Conservation (phyloP, 2,113 vertebrate species). For the Microtus oregoni region DNA sequence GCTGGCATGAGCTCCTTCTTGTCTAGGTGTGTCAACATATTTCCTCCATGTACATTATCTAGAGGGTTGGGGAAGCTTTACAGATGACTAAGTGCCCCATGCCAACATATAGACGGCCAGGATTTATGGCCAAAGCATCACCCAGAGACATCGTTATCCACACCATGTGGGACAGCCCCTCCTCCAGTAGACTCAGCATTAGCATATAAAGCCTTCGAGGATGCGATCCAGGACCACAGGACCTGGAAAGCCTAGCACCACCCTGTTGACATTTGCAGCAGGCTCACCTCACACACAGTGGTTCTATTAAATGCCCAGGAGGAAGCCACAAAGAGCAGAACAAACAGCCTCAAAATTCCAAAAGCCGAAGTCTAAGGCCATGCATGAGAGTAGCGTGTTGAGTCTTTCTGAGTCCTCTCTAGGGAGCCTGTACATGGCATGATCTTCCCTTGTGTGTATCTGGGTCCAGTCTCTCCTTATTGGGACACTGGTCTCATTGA, state of each 20-base stretch:
- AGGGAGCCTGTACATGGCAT: background rate
- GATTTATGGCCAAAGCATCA: background rate
- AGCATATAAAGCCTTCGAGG: background rate
- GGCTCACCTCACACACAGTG: background rate
- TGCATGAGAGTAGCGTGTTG: rapidly evolving
- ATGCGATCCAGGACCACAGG: rapidly evolving
- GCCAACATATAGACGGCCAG: background rate
- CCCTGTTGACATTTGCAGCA: background rate
- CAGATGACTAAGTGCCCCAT: too few species aligned
- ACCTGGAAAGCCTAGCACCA: background rate
- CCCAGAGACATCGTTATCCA: background rate
- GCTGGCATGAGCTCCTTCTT: background rate
- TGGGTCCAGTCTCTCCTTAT: background rate
- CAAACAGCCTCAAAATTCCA: background rate
- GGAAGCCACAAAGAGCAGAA: background rate
- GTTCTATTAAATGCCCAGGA: background rate
- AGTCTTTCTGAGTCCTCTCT: background rate
- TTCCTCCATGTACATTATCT: background rate
- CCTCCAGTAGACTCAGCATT: background rate
- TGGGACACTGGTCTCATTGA: background rate
- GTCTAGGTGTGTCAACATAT: background rate
- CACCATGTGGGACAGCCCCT: background rate
- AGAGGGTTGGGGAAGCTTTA: background rate
- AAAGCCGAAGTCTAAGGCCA: background rate
- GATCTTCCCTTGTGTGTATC: too few species aligned